These are phyloP conservation scores for Phalloptychus januarius DNA, from an alignment of 2,797 vertebrate species.

Conservation along the genomic window DNA sequence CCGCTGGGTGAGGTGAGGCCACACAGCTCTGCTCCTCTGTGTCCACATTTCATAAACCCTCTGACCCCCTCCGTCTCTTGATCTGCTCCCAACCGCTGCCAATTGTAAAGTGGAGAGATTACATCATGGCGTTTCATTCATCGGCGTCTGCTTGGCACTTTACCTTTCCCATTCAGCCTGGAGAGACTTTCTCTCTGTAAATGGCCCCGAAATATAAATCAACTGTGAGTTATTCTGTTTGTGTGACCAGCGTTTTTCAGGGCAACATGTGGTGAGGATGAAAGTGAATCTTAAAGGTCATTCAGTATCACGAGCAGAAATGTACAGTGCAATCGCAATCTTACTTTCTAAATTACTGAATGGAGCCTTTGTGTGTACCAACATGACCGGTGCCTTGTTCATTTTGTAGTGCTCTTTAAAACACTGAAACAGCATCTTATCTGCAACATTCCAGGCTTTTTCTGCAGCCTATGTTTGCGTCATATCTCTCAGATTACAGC, in stretches of 20 bases:
- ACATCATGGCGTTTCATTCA: conserved; percentile 34
- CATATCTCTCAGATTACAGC: conserved; percentile 29
- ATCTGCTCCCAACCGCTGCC: conserved; percentile 32
- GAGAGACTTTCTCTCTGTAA: conserved; percentile 37
- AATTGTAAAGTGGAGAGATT: conserved; percentile 35
- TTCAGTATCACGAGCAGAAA: conserved; percentile 9
- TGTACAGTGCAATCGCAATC: conserved; percentile 4
- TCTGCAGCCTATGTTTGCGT: conserved; percentile 22
- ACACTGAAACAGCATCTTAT: conserved; percentile 46
- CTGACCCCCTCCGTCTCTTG: conserved; percentile 54
- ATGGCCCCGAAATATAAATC: conserved; percentile 11
- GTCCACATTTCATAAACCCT: conserved; percentile 57
- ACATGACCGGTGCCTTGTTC: conserved; percentile 43
- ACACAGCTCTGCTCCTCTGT: conserved; percentile 9
- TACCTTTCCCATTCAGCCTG: conserved; percentile 45
- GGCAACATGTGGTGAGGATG: conserved; percentile 23
- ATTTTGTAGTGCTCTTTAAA: conserved; percentile 22
- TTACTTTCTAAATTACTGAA: conserved; percentile 21
- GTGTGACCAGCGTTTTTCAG: conserved; percentile 33
- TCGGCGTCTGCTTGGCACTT: conserved; percentile 19
- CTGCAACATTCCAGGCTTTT: conserved; percentile 21
- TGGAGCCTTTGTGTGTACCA: conserved; percentile 37
- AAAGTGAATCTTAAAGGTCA: conserved; percentile 14
- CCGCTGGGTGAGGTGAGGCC: conserved; percentile 28
- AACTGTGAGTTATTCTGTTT: conserved; percentile 13